Evolutionary conservation across 2,797 vertebrate genomes (phyloP), one percentile per base, ranked within the genome.

Genomic region (Orestias chungarensis): DNA sequence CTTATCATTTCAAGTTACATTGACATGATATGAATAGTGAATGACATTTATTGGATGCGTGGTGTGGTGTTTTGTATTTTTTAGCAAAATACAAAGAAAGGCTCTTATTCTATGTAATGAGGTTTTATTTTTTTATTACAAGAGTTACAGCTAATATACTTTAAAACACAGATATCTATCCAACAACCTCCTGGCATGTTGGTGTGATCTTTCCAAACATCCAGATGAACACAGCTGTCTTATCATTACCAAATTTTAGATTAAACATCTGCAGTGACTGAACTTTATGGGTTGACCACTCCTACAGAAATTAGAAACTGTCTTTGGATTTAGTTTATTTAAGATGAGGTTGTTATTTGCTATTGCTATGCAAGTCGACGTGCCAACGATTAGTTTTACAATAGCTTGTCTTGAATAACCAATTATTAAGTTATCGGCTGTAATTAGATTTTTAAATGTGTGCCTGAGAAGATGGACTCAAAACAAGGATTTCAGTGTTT

Each of bases 11-110:
- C 82, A 88, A 75, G 72, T 64, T 18, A 75, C 68, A 74, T 80
- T 79, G 82, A 82, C 55, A 85, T 85, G 86, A 88, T 82, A 86
- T 82, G 76, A 85, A 86, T 83, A 82, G 73, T 85, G 86, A 92
- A 91, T 89, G 86, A 80, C 71, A 6, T 12, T 61, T 57, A 79
- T 69, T 71, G 67, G 75, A 87, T 89, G 86, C 82, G 80, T 72
- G 70, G 68, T 68, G 81, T 68, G 81, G 86, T 83, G 82, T 87
- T 73, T 59, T 77, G 47, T 70, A 42, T 14, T 50, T 35, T 43
- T 59, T 59, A 54, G 14, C 43, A 66, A 38, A 73, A 57, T 71
- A 44, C 1, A 66, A 49, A 15, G 61, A 17, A n/a, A 14, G 12
- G 11, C 23, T 62, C 15, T 1, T 40, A 40, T 38, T 38, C 23